A percentile compares a stretch with the other conserved stretches of the same genome.
phyloP scores from a whole-genome alignment of 2,888 invertebrate species.

The Escarpia spicata region DNA sequence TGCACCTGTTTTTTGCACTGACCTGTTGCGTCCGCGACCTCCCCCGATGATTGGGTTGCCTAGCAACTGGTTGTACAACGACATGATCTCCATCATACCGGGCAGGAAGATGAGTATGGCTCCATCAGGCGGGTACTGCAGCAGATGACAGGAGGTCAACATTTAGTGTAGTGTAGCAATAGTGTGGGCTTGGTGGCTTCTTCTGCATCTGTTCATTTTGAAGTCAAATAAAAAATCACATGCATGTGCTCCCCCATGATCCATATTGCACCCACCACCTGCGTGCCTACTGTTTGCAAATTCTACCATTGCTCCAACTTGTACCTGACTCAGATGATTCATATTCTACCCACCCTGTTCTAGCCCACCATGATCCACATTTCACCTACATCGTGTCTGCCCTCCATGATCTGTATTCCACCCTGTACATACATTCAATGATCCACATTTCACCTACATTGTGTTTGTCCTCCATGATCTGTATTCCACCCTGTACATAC shows the following conservation, averaged over 20 bases:
- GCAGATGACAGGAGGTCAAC: background rate
- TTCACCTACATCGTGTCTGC: background rate
- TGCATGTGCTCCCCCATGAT: background rate
- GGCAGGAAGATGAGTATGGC: slow-evolving; percentile 90
- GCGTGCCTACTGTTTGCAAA: too few relatives aligned
- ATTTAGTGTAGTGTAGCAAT: background rate
- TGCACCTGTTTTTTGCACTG: slow-evolving; percentile 40
- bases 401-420: background rate
- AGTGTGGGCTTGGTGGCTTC: too few relatives aligned
- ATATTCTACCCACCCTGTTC: background rate
- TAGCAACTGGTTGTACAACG: slow-evolving; percentile 56
- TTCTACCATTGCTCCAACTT: too few relatives aligned
- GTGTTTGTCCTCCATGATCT: background rate
- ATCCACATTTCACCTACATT: background rate
- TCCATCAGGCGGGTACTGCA: slow-evolving; percentile 66
- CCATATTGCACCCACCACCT: background rate
- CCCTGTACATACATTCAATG: background rate
- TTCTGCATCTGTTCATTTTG: too few relatives aligned
- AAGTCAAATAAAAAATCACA: too few relatives aligned
- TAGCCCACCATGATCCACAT: background rate
- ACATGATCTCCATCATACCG: slow-evolving; percentile 71
- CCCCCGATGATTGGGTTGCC: slow-evolving; percentile 49
- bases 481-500: background rate
- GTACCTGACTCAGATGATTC: background rate
- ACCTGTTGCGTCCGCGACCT: slow-evolving; percentile 41